These are phyloP conservation scores for Thamnophis sirtalis DNA, from an alignment of 2,113 vertebrate genomes.

Conservation along the genomic window DNA sequence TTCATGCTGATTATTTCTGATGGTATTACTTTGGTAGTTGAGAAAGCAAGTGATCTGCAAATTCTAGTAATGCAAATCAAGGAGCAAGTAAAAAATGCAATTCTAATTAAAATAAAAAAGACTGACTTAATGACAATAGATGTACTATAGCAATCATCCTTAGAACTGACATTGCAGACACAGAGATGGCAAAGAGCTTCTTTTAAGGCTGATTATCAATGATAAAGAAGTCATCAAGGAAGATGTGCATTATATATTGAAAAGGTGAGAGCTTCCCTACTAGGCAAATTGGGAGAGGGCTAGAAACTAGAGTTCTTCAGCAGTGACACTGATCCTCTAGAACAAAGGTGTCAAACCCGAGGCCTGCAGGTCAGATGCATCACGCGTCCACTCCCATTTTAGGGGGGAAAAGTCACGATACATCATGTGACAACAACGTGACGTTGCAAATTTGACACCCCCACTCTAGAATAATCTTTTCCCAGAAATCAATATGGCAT, in stretches of 20 bases:
- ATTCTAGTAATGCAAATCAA: not conserved
- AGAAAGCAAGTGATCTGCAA: not conserved
- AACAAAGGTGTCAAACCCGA: not conserved
- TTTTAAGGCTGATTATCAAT: not conserved
- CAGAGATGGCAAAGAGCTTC: not conserved
- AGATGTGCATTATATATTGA: not conserved
- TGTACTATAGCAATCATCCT: not conserved
- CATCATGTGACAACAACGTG: no score
- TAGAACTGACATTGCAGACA: not conserved
- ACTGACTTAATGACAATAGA: not conserved
- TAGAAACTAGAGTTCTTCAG: not conserved
- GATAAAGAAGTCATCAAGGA: not conserved
- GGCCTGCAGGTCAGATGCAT: no score
- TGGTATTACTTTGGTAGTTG: not conserved
- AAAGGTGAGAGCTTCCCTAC: not conserved
- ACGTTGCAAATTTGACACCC: no score
- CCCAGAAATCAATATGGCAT: not conserved
- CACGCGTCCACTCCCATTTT: no score
- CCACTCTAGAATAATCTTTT: not conserved
- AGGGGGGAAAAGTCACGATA: no score
- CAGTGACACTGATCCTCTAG: not conserved
- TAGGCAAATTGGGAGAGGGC: not conserved
- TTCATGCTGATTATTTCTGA: not conserved
- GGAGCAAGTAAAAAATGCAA: not conserved
- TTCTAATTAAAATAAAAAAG: not conserved